phyloP scores from a whole-genome alignment of 2,113 vertebrate species.

The Phylloscopus whistleri region DNA sequence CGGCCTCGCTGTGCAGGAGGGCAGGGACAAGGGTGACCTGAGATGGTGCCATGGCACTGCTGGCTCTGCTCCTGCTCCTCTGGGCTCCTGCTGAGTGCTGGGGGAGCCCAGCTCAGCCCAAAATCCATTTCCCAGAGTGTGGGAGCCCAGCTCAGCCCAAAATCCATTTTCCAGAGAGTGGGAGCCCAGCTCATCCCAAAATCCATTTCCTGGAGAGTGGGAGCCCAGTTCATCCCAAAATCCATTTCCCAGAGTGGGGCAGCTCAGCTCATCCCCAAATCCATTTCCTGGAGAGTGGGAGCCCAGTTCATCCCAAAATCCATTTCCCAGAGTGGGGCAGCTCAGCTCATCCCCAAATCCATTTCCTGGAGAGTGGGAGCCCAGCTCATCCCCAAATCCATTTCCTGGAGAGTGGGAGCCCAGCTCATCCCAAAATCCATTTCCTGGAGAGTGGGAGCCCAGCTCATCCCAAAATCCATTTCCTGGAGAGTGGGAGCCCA shows the following conservation, averaged over 20 bases:
- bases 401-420: neutral
- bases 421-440: neutral
- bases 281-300: neutral
- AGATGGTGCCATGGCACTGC: accelerated
- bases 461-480: too few species aligned
- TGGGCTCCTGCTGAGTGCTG: accelerated
- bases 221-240: neutral
- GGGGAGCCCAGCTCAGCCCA: neutral
- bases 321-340: too few species aligned
- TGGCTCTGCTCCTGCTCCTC: neutral
- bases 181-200: neutral
- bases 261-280: neutral
- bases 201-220: too few species aligned
- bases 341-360: neutral
- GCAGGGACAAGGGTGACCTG: neutral
- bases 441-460: too few species aligned
- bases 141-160: neutral
- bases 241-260: accelerated
- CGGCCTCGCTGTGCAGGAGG: accelerated
- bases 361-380: accelerated
- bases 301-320: neutral
- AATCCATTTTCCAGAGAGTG: neutral
- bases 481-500: too few species aligned
- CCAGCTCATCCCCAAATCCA: neutral
- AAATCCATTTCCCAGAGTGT: neutral